Evolutionary conservation across 2,113 vertebrate species (phyloP).

Genomic region (Elgaria multicarinata): DNA sequence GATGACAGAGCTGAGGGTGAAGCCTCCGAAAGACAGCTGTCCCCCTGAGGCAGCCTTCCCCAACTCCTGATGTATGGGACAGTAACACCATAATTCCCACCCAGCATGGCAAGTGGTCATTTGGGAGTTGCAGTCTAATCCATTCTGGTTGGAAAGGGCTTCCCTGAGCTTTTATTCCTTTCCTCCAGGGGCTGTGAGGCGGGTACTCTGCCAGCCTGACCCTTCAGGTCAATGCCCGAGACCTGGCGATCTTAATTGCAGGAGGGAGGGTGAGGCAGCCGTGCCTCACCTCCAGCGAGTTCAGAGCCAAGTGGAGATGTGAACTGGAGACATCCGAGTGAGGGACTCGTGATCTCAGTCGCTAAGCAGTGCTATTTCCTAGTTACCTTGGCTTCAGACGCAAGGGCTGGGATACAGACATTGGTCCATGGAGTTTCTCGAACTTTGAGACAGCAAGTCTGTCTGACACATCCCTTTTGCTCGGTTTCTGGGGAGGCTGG

Average conservation of each 20-base stretch:
- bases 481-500: not conserved
- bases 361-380: not conserved
- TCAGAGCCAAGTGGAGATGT: not conserved
- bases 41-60: not conserved
- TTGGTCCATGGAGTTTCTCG: not conserved
- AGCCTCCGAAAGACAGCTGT: not conserved
- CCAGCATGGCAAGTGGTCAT: no score
- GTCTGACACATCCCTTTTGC: not conserved
- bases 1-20: not conserved
- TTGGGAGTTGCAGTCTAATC: no score
- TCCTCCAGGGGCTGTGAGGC: not conserved
- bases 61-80: no score
- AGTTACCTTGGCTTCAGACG: not conserved
- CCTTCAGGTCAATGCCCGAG: not conserved
- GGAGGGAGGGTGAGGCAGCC: not conserved
- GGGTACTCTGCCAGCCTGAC: not conserved
- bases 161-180: not conserved
- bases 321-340: not conserved
- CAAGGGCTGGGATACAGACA: not conserved
- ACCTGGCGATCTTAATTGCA: not conserved
- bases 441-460: not conserved
- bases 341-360: not conserved
- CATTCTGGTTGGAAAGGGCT: no score
- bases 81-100: no score
- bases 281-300: constrained; percentile 6